Evolutionary conservation across 2,888 invertebrate species (phyloP).

Genomic region (Iselma pallidipennis): DNA sequence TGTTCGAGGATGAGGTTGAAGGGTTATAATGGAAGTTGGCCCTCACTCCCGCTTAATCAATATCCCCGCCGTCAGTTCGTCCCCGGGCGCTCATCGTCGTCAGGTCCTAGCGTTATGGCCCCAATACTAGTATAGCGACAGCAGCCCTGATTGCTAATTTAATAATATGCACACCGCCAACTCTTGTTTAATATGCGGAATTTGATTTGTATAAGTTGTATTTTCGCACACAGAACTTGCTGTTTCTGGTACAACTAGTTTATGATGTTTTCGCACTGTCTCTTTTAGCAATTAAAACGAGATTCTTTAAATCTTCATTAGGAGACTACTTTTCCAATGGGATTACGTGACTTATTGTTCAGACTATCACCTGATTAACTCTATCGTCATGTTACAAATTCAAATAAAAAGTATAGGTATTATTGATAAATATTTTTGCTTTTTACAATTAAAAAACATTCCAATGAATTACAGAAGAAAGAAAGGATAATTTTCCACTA

Average conservation of each 20-base stretch:
- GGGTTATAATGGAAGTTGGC: conserved; percentile 39
- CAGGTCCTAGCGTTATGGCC: conserved; percentile 18
- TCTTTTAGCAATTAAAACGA: background rate
- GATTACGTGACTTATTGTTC: no score
- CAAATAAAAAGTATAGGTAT: no score
- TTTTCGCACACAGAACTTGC: conserved; percentile 12
- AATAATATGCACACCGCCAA: conserved; percentile 56
- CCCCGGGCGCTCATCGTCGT: conserved; percentile 13
- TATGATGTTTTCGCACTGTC: background rate
- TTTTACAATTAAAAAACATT: background rate
- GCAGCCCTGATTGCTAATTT: conserved; percentile 53
- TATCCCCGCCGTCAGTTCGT: conserved; percentile 31
- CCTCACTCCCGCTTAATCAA: conserved; percentile 43
- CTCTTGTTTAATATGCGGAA: conserved; percentile 56
- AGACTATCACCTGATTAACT: no score
- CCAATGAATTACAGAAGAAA: background rate
- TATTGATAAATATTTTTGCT: no score
- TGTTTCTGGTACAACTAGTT: background rate
- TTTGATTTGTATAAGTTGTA: conserved; percentile 61
- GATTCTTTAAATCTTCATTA: background rate
- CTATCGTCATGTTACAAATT: no score
- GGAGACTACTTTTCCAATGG: no score
- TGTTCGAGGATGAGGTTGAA: conserved; percentile 38
- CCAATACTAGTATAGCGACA: conserved; percentile 19
- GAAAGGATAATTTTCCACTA: background rate